Conservation (phyloP, 2,113 vertebrate species). For the Rhabdornis inornatus region DNA sequence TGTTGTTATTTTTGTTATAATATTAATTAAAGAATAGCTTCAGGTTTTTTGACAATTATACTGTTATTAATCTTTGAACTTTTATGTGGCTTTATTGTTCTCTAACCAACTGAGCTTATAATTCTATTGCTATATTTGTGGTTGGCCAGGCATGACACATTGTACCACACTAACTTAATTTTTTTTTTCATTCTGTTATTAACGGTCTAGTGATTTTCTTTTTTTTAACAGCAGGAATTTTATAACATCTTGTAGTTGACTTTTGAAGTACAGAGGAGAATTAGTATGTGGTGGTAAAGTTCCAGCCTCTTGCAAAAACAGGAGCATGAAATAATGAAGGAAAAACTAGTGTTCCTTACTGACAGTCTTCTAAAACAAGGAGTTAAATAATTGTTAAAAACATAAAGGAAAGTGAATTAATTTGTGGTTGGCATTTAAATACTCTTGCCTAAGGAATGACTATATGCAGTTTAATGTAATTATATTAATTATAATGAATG, state of each 20-base stretch:
- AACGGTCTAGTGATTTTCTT: not conserved
- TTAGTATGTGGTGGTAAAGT: not conserved
- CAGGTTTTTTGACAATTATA: constrained; percentile 50
- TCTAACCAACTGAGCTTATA: constrained; percentile 42
- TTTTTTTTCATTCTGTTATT: not conserved
- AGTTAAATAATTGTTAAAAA: not conserved
- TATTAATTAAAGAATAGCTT: constrained; percentile 20
- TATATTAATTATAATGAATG: not conserved
- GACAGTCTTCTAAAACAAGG: not conserved
- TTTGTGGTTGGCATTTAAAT: not conserved
- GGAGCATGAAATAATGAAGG: not conserved
- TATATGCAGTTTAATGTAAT: not conserved
- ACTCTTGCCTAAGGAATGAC: not conserved
- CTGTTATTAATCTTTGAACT: constrained; percentile 58
- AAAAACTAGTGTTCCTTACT: not conserved
- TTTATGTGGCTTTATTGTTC: constrained; percentile 39
- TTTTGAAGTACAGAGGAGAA: not conserved
- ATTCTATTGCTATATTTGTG: constrained; percentile 37
- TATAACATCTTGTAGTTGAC: not conserved
- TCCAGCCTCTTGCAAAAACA: not conserved
- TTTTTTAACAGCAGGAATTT: not conserved
- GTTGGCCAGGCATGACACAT: constrained; percentile 20
- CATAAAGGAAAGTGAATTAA: not conserved
- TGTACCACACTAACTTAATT: not conserved
- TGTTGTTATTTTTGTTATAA: not conserved